Base-by-base conservation (phyloP, 2,888 invertebrate species). In the Pocota personata region DNA sequence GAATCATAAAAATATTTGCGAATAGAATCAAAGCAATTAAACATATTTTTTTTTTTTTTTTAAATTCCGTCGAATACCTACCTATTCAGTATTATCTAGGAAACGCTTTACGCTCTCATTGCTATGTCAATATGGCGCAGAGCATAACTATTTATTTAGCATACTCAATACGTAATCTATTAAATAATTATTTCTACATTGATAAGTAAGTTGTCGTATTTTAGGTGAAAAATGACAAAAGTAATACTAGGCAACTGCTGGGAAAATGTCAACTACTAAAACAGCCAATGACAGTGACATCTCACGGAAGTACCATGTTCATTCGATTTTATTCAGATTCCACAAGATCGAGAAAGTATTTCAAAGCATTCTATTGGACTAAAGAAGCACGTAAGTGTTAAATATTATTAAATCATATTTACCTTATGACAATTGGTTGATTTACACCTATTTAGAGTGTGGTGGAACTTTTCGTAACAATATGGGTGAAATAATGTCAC, bases 401-500 rank as follows among this genome's bases (percentile, higher is more conserved):
- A n/a, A n/a, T n/a, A n/a, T n/a, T n/a, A n/a, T n/a, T n/a, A 30
- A 16, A 8, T 27, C 3, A 30, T 50, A 3, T 14, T 0, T 0
- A 6, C 3, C 14, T 40, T 14, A 7, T 14, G 40, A 14, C 27
- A 19, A 7, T 3, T 4, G 4, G 24, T 32, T 3, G 3, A 21
- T 21, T n/a, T 50, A 2, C 43, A 48, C 58, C n/a, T 35, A 37
- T 58, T 35, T 52, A 93, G 95, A 93, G 58, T 98, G 98, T 91
- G 98, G 98, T 1, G 98, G 98, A 0, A 91, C 88, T 72, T 94
- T 96, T 86, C 93, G 92, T 0, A 92, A 95, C 0, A 92, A 93
- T 0, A 92, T 92, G 2, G 98, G 97, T 0, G 89, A 92, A 0
- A 95, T 98, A 69, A 93, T 94, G 88, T 97, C 98, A 0, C 95